Evolutionary conservation across 1,140 invertebrate genomes (phyloP).

Genomic region (Schlechtendalia chinensis): DNA sequence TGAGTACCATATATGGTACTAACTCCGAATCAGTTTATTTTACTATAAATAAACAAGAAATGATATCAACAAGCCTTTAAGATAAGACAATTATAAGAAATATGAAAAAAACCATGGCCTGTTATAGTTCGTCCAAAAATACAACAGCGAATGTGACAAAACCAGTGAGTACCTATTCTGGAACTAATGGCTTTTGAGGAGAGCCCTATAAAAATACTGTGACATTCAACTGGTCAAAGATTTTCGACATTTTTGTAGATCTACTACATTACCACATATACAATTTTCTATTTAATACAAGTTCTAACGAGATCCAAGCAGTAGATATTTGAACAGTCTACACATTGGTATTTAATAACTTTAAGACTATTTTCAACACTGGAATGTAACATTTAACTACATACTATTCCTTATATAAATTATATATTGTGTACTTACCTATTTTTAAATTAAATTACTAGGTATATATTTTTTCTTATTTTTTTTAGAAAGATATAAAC

Average conservation of each 20-base stretch:
- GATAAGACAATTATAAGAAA: slow-evolving; percentile 24
- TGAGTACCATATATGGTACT: slow-evolving; percentile 26
- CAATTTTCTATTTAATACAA: background rate
- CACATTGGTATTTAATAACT: background rate
- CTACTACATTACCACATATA: background rate
- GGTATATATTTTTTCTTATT: background rate
- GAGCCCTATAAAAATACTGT: too few species aligned
- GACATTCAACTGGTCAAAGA: too few species aligned
- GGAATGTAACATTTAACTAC: background rate
- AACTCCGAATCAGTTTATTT: slow-evolving; percentile 18
- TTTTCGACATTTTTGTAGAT: slow-evolving; percentile 23
- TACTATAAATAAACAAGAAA: background rate
- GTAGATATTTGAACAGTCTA: background rate
- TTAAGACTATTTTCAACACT: slow-evolving; percentile 4
- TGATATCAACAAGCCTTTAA: slow-evolving; percentile 1
- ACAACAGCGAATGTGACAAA: background rate
- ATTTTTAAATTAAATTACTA: slow-evolving; percentile 1
- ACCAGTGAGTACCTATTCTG: slow-evolving; percentile 19
- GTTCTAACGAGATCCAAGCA: background rate
- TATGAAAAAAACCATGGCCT: slow-evolving; percentile 21
- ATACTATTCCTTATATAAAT: background rate
- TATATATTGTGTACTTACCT: background rate
- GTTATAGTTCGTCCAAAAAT: background rate
- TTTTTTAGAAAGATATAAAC: background rate
- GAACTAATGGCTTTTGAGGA: slow-evolving; percentile 1